Evolutionary conservation across 1,140 invertebrate genomes (phyloP), one percentile per base, ranked within the genome.

Genomic region (Drosophila lini): DNA sequence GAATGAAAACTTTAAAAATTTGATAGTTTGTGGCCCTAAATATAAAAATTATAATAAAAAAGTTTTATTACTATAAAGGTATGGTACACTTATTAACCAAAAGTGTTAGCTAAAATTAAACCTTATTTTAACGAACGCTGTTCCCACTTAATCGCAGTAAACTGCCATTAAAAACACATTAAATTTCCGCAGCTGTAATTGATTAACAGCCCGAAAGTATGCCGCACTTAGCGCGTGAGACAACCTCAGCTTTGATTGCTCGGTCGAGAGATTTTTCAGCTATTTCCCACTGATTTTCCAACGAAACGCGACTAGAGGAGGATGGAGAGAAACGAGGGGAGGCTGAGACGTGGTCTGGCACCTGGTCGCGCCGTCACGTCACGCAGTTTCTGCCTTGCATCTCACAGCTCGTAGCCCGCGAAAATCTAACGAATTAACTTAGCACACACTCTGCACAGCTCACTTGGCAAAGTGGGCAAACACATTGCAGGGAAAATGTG

Each of bases 401-500:
- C 38, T 74, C 65, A 55, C 64, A 62, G 57, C 40, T 52, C 41
- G 38, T 50, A 68, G 50, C 50, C 36, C 73, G 80, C 77, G 83
- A 62, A 89, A 88, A 88, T 88, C 84, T 89, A 73, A 89, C 80
- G 89, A 90, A 89, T 88, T 84, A 84, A 75, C 84, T 88, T 88
- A 64, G 78, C 64, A 63, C 63, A 71, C 69, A 73, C 67, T 70
- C 63, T 32, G 22, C 40, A 70, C 63, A 69, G 36, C 63, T 69
- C 64, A 40, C 64, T 57, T 57, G 55, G 67, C 64, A 59, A 47
- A 78, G 58, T 62, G 56, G 55, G 57, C 56, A 74, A 61, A 74
- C 57, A 62, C 40, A 53, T 7, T 45, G 28, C 47, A 56, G 38
- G 45, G 68, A 48, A 73, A 70, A 69, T 9, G 32, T 13, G 25